Base-by-base conservation (phyloP, 2,113 vertebrate genomes). In the Etia nguti region DNA sequence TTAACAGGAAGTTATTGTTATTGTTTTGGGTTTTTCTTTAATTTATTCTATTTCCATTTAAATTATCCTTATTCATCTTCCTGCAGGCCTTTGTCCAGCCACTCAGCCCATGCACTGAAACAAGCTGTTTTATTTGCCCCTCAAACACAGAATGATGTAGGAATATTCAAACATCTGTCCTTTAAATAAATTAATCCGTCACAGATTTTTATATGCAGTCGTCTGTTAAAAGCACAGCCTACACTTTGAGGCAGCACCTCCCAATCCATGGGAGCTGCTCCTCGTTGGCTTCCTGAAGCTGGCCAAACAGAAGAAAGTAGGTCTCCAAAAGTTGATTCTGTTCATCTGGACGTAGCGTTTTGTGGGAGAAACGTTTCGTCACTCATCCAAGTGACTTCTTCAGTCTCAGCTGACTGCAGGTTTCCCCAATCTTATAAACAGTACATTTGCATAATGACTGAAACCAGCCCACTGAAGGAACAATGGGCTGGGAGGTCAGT, bases 151-250 rank as follows among this genome's bases (percentile, higher is more conserved):
- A 4, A n/a, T 1, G 59, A 65, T 65, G 60, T 20, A 65, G 60
- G 60, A 12, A 65, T 3, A 36, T 5, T 65, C 60, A 65, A 36
- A n/a, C 60, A n/a, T 65, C 60, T 36, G 31, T 65, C 38, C n/a
- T 15, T 24, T 43, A 43, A 9, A 36, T 65, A 70, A 24, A 43
- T 70, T 1, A 43, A 43, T 0, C 4, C 0, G 0, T 70, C 68
- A 48, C 15, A 18, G 22, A 8, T 48, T 4, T 26, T 29, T 75
- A 0, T 8, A 75, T 36, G 9, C 57, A 60, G 38, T 1, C 3
- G 9, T 73, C 13, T 26, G 41, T 29, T 8, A 48, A 0, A 75
- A 48, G 41, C 24, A 48, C 41, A 46, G 24, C 41, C 22, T 43
- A 41, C 12, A n/a, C n/a, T n/a, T n/a, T n/a, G n/a, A n/a, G n/a